phyloP scores from a whole-genome alignment of 2,113 vertebrate genomes.

The Chaetura pelagica region DNA sequence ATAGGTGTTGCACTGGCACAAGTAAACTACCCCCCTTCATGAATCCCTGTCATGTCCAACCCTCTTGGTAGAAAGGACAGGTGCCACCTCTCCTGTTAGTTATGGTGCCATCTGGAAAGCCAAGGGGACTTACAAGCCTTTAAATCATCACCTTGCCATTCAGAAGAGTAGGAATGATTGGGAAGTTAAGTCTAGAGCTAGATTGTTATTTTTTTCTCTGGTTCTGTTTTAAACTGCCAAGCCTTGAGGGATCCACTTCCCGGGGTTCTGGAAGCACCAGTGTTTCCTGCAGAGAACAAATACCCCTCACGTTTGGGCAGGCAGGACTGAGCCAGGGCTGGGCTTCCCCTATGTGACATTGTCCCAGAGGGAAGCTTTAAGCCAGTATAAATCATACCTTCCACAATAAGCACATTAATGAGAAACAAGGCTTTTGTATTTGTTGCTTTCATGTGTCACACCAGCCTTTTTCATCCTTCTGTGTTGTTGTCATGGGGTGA shows the following conservation, averaged over 20 bases:
- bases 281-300: neutral
- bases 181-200: neutral
- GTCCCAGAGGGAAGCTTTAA: neutral
- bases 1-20: neutral
- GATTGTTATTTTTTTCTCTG: neutral
- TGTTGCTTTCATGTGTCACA: neutral
- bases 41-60: neutral
- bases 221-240: neutral
- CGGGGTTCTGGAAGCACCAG: neutral
- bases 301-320: accelerated
- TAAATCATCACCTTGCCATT: neutral
- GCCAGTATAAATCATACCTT: neutral
- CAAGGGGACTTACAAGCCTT: neutral
- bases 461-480: neutral
- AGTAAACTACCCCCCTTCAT: neutral
- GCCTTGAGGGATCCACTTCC: neutral
- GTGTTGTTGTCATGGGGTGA: neutral
- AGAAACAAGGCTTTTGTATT: neutral
- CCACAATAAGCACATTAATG: neutral
- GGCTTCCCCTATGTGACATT: no score
- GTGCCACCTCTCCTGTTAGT: neutral
- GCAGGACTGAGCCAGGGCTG: neutral
- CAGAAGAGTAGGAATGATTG: neutral
- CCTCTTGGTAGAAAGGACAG: accelerated
- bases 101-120: neutral